These are phyloP conservation scores for Octodonta nipae DNA, from an alignment of 2,888 invertebrate species.

Conservation along the genomic window DNA sequence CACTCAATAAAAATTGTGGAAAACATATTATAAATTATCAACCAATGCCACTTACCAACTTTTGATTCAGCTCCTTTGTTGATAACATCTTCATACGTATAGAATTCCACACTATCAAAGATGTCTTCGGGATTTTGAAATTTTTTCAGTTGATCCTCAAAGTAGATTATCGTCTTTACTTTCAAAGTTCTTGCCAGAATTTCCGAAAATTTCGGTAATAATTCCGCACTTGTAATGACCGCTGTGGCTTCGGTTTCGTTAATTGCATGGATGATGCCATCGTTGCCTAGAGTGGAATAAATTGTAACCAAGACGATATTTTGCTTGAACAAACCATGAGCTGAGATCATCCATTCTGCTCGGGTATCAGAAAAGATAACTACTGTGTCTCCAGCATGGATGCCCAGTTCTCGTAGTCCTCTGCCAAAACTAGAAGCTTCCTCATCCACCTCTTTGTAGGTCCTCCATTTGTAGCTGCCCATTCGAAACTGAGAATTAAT, in stretches of 20 bases:
- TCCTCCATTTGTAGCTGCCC: conserved; percentile 82
- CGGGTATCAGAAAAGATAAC: conserved; percentile 92
- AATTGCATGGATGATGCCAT: conserved; percentile 86
- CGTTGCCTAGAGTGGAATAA: conserved; percentile 89
- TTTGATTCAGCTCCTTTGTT: conserved; percentile 34
- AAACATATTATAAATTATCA: no score
- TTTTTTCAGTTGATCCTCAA: conserved; percentile 64
- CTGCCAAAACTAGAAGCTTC: conserved; percentile 63
- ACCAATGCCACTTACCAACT: conserved; percentile 33
- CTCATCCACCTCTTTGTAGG: conserved; percentile 58
- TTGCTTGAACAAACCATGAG: conserved; percentile 86
- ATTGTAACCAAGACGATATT: conserved; percentile 87
- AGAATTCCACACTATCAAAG: conserved; percentile 53
- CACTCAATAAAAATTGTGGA: no score
- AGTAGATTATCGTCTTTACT: conserved; percentile 64
- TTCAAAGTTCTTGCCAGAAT: conserved; percentile 56
- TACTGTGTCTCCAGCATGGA: conserved; percentile 55
- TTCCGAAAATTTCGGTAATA: conserved; percentile 74
- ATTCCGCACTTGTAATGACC: conserved; percentile 79
- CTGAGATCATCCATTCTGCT: conserved; percentile 91
- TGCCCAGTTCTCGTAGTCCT: conserved; percentile 66
- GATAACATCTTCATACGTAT: conserved; percentile 58
- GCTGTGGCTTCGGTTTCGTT: conserved; percentile 87
- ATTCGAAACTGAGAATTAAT: conserved; percentile 54
- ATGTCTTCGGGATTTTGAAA: conserved; percentile 45